A percentile compares a stretch with the other conserved stretches of the same genome.
Conservation (phyloP, 2,113 vertebrate species). For the Helogale parvula region DNA sequence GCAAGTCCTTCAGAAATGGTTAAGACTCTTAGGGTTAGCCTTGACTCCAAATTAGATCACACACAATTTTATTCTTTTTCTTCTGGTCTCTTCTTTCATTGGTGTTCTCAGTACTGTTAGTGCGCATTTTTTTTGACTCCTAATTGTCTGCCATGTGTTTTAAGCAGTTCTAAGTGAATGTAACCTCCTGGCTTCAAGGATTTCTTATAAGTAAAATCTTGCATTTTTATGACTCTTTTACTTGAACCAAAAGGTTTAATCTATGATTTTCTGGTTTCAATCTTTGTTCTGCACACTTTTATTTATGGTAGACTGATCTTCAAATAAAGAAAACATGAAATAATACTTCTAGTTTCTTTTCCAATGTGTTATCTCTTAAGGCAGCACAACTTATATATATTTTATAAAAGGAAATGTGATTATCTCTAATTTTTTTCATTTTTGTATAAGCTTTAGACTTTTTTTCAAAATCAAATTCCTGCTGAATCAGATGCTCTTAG, state of each 20-base stretch:
- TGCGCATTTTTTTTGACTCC: background rate
- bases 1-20: background rate
- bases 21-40: background rate
- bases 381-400: background rate
- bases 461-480: background rate
- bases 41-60: background rate
- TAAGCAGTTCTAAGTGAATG: background rate
- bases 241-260: background rate
- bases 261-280: constrained; percentile 35
- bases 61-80: background rate
- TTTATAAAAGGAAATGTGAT: background rate
- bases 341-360: background rate
- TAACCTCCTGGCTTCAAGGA: constrained; percentile 15
- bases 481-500: background rate
- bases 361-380: background rate
- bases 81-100: background rate
- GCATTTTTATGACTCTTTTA: constrained; percentile 15
- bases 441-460: background rate
- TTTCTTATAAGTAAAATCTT: constrained; percentile 41
- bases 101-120: constrained; percentile 18
- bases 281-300: background rate
- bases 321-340: constrained; percentile 60
- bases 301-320: constrained; percentile 12
- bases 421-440: background rate
- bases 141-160: background rate